A percentile compares a stretch with the other conserved stretches of the same genome.
These are phyloP conservation scores for Dicyema japonicum DNA, from an alignment of 1,140 invertebrate genomes.

Conservation along the genomic window DNA sequence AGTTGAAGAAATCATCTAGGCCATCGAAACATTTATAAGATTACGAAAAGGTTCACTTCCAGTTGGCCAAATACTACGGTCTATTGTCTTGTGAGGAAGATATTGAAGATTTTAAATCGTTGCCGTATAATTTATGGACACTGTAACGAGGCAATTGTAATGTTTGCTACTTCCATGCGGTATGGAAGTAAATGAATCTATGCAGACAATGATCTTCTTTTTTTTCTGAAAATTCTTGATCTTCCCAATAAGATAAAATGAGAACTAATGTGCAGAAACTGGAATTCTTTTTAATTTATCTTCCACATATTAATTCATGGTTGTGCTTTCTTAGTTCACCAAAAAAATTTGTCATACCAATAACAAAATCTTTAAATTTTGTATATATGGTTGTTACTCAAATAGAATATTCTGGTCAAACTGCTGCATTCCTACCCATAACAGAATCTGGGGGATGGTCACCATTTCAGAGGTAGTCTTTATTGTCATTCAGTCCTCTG, in stretches of 20 bases:
- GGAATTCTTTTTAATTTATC: constrained; percentile 8
- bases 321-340: constrained; percentile 61
- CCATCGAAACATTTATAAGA: no score
- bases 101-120: not conserved
- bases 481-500: constrained; percentile 28
- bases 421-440: constrained; percentile 46
- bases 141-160: constrained; percentile 27
- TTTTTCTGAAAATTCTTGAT: constrained; percentile 43
- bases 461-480: constrained; percentile 15
- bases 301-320: constrained; percentile 45
- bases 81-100: not conserved
- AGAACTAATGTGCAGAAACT: constrained; percentile 9
- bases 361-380: constrained; percentile 12
- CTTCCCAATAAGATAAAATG: constrained; percentile 5
- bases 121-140: constrained; percentile 12
- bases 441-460: constrained; percentile 40
- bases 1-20: no score
- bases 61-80: constrained; percentile 33
- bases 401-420: constrained; percentile 39
- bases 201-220: constrained; percentile 56
- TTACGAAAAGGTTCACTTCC: constrained; percentile 56
- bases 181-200: constrained; percentile 54
- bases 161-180: constrained; percentile 40
- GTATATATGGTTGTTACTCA: constrained; percentile 8
- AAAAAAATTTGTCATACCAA: constrained; percentile 59